phyloP scores from a whole-genome alignment of 2,113 vertebrate species.

The Ramphastos sulfuratus region DNA sequence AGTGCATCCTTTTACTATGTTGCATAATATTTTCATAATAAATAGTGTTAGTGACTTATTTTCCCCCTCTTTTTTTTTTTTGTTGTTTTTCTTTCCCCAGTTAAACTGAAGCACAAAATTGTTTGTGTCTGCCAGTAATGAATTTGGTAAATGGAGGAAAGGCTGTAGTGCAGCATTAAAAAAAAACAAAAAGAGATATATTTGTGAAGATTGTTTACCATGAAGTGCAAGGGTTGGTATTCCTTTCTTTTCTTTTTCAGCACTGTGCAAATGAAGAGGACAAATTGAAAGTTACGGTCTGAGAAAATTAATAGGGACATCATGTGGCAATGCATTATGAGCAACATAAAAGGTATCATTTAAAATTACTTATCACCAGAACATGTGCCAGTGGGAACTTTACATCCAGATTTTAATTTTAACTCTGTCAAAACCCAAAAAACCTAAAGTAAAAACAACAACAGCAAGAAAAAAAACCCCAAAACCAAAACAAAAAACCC shows the following conservation, averaged over 20 bases:
- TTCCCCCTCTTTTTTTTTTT: neutral
- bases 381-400: neutral
- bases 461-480: too few species aligned
- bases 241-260: slow-evolving; percentile 56
- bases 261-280: slow-evolving; percentile 25
- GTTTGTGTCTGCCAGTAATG: neutral
- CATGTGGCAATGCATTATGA: slow-evolving; percentile 1
- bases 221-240: neutral
- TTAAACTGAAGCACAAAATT: neutral
- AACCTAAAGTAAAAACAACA: neutral
- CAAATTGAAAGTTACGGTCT: neutral
- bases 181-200: neutral
- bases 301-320: slow-evolving; percentile 21
- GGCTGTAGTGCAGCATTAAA: neutral
- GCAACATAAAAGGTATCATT: slow-evolving; percentile 54
- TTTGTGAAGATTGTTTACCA: neutral
- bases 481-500: too few species aligned
- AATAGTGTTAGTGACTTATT: neutral
- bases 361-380: slow-evolving; percentile 30
- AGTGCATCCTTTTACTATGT: slow-evolving; percentile 40
- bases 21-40: neutral
- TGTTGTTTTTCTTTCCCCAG: neutral
- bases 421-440: neutral
- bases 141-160: neutral
- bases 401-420: neutral